Base-by-base conservation (phyloP, 2,888 invertebrate genomes). In the Quadriops clusia region DNA sequence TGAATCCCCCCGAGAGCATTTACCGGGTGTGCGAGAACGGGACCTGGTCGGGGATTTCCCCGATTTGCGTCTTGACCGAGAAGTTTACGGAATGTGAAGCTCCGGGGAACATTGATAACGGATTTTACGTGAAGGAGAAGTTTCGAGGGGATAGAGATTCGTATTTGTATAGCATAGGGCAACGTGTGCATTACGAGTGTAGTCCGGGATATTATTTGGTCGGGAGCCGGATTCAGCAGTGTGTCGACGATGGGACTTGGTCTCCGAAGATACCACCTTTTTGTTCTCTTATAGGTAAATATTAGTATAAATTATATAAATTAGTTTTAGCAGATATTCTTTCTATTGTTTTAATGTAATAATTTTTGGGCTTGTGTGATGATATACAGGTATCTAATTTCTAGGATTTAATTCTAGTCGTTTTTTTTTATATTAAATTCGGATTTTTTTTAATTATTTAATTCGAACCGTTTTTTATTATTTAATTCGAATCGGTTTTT, bases 11-110 rank as follows among this genome's bases (percentile, higher is more conserved):
- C 7, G 53, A 53, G 28, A 58, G 59, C 39, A 44, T 47, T 30
- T 47, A 50, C 32, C 45, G 59, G 23, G 51, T 57, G 6, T 61
- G 61, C 39, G 56, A 58, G 41, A 54, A 56, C 34, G 60, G 60
- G n/a, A 47, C 51, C 28, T 61, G 61, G 61, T 56, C 56, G 16
- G 60, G 61, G n/a, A 44, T 50, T 1, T 41, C 44, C 29, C 58
- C 52, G 3, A 47, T 36, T 16, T 61, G 61, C 42, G 44, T 50
- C 24, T 40, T 45, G 9, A 35, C 23, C 11, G 39, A 41, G 28
- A 43, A 42, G 35, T 38, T 46, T 22, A 32, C 33, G 4, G 49
- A 47, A 3, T 60, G 60, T 41, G 46, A 43, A 27, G 35, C 39
- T 17, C 56, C 58, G 3, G 47, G 50, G 34, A 44, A 49, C 9